Base-by-base conservation (phyloP, 2,113 vertebrate species). In the Porphyrio hochstetteri region DNA sequence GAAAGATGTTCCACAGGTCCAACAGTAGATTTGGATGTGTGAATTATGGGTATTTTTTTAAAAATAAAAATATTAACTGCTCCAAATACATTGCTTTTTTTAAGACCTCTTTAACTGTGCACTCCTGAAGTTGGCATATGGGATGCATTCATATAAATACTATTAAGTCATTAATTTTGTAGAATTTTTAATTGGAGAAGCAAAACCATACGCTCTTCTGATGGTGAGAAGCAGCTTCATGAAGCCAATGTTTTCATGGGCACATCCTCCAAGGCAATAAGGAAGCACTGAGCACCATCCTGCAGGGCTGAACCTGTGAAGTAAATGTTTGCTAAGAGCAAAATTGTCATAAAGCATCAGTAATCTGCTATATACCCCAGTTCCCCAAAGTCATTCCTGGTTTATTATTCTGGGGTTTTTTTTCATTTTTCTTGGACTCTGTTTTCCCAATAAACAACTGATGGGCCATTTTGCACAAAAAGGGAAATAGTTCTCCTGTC, bases 391-490 rank as follows among this genome's bases (percentile, higher is more conserved):
- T n/a, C 12, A 8, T 31, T 71, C 11, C 36, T 76, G 20, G 40
- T 88, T 13, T 40, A 76, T 29, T 2, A 2, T 33, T 64, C 16
- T 7, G 50, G 50, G 24, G 4, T 27, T 33, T 56, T 40, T 68
- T 29, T 28, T 19, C 31, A 42, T 13, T n/a, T 78, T 53, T 38
- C 48, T 78, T 33, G 19, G 36, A 21, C 9, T 46, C 0, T 56
- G 4, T 48, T 77, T 72, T 80, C 55, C 55, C 31, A 64, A 48
- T 59, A 96, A 96, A 95, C 35, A 91, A 83, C 70, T 92, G 84
- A 88, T 94, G 84, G 89, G 44, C 52, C 18, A 87, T 82, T 96
- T 92, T 96, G 81, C 57, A 95, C 57, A 89, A 88, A 97, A 86
- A 91, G 74, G 72, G 65, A 86, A 93, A 36, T 77, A 90, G 83